Evolutionary conservation across 2,113 vertebrate species (phyloP).

Genomic region (Gadus macrocephalus): DNA sequence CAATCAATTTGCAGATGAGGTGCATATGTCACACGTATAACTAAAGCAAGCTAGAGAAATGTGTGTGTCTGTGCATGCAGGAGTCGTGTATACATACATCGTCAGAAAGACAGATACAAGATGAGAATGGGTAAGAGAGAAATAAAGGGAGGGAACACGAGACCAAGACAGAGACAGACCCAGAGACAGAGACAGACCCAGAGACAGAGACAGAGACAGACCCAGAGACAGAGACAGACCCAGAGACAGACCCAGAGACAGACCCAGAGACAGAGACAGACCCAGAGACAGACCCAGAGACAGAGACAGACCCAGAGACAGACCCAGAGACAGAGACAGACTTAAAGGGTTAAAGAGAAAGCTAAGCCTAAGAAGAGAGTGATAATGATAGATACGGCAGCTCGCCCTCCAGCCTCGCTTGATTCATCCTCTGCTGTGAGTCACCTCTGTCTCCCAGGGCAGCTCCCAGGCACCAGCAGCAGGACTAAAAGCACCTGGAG

Average conservation of each 20-base stretch:
- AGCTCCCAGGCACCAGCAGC: slow-evolving; percentile 40
- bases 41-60: too few relatives aligned
- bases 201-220: too few relatives aligned
- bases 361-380: too few relatives aligned
- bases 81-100: neutral
- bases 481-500: slow-evolving; percentile 48
- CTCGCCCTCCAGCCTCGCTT: neutral
- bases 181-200: neutral
- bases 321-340: slow-evolving; percentile 16
- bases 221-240: too few relatives aligned
- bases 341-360: too few relatives aligned
- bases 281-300: too few relatives aligned
- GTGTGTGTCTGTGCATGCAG: neutral
- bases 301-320: neutral
- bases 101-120: too few relatives aligned
- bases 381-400: neutral
- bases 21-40: too few relatives aligned
- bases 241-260: slow-evolving; percentile 12
- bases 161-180: neutral
- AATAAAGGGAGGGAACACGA: neutral
- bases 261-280: neutral
- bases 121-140: too few relatives aligned
- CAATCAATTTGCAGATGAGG: too few relatives aligned
- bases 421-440: slow-evolving; percentile 23
- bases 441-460: slow-evolving; percentile 33